Percentiles rank a stretch among this genome's conserved stretches.
Conservation (phyloP, 2,113 vertebrate species). For the Oreochromis spilurus region DNA sequence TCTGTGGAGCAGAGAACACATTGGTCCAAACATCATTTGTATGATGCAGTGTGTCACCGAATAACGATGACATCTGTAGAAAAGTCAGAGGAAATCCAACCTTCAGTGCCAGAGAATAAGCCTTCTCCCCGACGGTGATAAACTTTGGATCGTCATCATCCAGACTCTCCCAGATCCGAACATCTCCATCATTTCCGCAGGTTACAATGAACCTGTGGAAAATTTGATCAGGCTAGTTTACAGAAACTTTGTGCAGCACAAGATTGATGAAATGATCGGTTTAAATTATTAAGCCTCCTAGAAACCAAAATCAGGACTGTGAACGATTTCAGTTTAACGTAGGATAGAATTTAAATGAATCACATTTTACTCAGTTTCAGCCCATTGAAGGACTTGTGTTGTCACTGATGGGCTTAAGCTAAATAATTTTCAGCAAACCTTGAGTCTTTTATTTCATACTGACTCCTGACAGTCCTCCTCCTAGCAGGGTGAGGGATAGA, state of each 20-base stretch:
- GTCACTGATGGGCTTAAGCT: neutral
- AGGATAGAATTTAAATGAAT: neutral
- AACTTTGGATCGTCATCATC: slow-evolving; percentile 95
- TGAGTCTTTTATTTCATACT: no score
- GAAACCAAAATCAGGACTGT: neutral
- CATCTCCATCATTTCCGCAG: slow-evolving; percentile 92
- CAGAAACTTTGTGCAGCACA: neutral
- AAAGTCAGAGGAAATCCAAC: slow-evolving; percentile 50
- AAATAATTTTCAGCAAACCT: no score
- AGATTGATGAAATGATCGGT: neutral
- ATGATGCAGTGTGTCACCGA: neutral
- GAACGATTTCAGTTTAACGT: neutral
- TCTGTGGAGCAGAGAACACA: slow-evolving; percentile 62
- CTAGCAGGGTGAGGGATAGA: no score
- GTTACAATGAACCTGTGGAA: slow-evolving; percentile 85
- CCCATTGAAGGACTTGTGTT: neutral
- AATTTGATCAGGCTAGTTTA: neutral
- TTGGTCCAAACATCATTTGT: neutral
- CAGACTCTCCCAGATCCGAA: slow-evolving; percentile 91
- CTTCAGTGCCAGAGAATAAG: slow-evolving; percentile 86
- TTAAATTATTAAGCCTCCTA: neutral
- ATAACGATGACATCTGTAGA: neutral
- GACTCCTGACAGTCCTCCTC: no score
- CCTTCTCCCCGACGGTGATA: slow-evolving; percentile 92
- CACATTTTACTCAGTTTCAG: neutral